phyloP scores from a whole-genome alignment of 2,797 vertebrate species.

The Chiroxiphia lanceolata region DNA sequence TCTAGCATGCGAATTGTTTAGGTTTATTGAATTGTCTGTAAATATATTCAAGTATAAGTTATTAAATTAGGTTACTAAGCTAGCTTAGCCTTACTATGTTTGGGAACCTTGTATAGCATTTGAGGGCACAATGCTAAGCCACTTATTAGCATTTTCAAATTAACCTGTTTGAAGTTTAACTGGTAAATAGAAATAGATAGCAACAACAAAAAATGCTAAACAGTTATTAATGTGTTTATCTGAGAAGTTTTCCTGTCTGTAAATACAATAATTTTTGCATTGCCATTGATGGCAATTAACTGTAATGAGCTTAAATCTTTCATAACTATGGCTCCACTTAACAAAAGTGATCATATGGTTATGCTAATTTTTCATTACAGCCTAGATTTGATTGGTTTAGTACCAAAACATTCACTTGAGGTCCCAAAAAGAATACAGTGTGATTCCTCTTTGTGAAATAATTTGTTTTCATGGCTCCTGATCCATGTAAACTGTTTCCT shows the following conservation, averaged over 20 bases:
- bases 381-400: not conserved
- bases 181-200: constrained; percentile 22
- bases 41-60: constrained; percentile 3
- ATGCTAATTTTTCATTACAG: not conserved
- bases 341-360: not conserved
- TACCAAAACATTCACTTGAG: not conserved
- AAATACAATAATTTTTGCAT: not conserved
- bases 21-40: constrained; percentile 13
- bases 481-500: not conserved
- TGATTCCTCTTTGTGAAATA: not conserved
- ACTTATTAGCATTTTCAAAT: not conserved
- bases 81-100: not conserved
- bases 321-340: not conserved
- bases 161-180: not conserved
- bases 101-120: not conserved
- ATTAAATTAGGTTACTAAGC: not conserved
- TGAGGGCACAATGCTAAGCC: not conserved
- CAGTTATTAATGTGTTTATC: constrained; percentile 1
- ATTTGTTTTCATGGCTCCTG: not conserved
- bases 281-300: not conserved
- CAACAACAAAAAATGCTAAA: not conserved
- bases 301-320: not conserved
- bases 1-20: constrained; percentile 21
- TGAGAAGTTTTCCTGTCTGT: not conserved
- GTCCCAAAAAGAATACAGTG: not conserved